Evolutionary conservation across 1,140 invertebrate species (phyloP), one percentile per base, ranked within the genome.

Genomic region (Drosophila miranda): DNA sequence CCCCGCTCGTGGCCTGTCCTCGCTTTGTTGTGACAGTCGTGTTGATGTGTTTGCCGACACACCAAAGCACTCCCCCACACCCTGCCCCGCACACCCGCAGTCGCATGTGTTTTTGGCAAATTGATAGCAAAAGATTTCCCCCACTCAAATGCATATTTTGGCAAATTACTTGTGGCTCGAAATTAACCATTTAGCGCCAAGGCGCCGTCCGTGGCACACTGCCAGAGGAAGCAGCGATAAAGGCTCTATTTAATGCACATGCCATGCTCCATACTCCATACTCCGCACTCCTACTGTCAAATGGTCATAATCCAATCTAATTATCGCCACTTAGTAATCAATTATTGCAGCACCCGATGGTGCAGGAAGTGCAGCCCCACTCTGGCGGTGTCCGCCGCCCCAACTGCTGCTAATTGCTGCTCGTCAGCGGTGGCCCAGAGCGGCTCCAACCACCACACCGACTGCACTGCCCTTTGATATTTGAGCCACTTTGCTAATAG

Each of bases 401-500:
- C 34, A 11, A 11, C 16, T 46, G 38, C 58, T 77, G 78, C 78
- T 82, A 81, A 82, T 82, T 81, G 78, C 73, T 74, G 78, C 44
- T 56, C 63, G 68, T 77, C 68, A 73, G 23, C 41, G 23, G 34
- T 26, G 26, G 26, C 38, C 16, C 34, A 57, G 53, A 52, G 44
- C 23, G 34, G 34, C 50, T 23, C 46, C 23, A 11, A 44, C n/a
- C 34, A 19, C 9, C 9, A 23, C 50, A 66, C 59, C 46, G 54
- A 38, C 46, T 72, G 76, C 59, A 38, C 46, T 72, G 76, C 59
- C 64, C 82, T 86, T 86, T 86, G 81, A 86, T 86, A 86, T 86
- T 86, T 81, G 81, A 86, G 81, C 71, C 77, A 70, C 63, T 87
- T 71, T 87, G 77, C 81, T 87, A 86, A 86, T 86, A 86, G 81